Base-by-base conservation (phyloP, 2,888 invertebrate species). In the Sclerodermus sp. region DNA sequence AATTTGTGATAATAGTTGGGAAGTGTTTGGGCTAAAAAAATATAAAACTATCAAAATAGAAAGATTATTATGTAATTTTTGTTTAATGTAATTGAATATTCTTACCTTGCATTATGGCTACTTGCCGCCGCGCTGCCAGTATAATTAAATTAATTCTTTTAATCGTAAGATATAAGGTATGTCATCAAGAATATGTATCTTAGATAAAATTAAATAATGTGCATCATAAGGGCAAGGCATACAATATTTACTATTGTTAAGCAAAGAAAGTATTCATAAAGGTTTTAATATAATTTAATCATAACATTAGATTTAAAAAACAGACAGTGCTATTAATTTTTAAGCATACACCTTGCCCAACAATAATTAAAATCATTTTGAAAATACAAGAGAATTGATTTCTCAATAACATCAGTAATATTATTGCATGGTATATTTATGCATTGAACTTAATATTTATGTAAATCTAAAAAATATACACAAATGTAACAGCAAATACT, bases 101-200 rank as follows among this genome's bases (percentile, higher is more conserved):
- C 77, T 78, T 78, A 77, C 77, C 77, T 78, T 78, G 77, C 72
- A 69, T 76, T 77, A 77, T 78, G 74, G 73, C 72, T 74, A 75
- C 76, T 78, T 76, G 77, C 76, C 72, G 77, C 77, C 76, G 77
- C 77, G 77, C 77, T 78, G 77, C 77, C 77, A 75, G 73, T 78
- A 76, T 76, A 77, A 77, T 78, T 75, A 78, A 77, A 78, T 77
- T 69, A 34, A 77, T 74, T 76, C 75, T 69, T 76, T 78, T 76
- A 73, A 68, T 71, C 63, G 72, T 68, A 58, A 60, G 53, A 42
- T 59, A 60, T 56, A 57, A 58, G 57, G 66, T 55, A 58, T 41
- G 61, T 44, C 42, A 60, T 52, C 45, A 58, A 63, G 61, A 65
- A 63, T 61, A 47, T 10, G 66, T 54, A 58, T 57, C 58, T 54